Evolutionary conservation across 2,113 vertebrate species (phyloP), one percentile per base, ranked within the genome.

Genomic region (Colinus virginianus): DNA sequence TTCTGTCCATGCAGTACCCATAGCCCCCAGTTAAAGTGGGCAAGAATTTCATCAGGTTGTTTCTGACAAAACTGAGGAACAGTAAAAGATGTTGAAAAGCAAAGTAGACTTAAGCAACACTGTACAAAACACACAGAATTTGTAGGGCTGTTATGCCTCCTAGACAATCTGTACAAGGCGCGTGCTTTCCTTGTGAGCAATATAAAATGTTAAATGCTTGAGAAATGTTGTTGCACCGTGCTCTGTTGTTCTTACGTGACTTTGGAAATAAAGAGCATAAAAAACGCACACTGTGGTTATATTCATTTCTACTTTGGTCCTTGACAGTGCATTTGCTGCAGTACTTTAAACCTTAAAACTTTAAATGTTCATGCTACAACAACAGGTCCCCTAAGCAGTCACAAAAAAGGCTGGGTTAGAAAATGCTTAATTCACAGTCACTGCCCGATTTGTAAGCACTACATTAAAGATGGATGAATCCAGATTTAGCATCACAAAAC

Each of bases 1-100:
- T 96, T 94, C 58, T 93, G 45, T 46, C 63, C 69, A 3, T 4
- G 28, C 5, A 87, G 75, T n/a, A 84, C 28, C 42, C 49, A 87
- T 34, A 38, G 32, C 77, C 63, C 42, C 26, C 70, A 76, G 82
- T 23, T 43, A 56, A 4, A 1, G 82, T 18, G 70, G 67, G 81
- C 1, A 1, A 38, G 20, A 78, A 84, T 46, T 81, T 32, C 49
- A 72, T 66, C 59, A 76, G 78, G 78, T 83, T 68, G 38, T 56
- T 64, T 69, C 87, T 68, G 42, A 46, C 30, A 64, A 83, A 79
- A 89, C 26, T 18, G 59, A 81, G 9, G 30, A 51, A 49, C 11
- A 36, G 25, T 20, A 42, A 85, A 62, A 92, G 68, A 77, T 19
- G 28, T 1, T 75, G 61, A 56, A 74, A 93, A 91, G 28, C 11